Evolutionary conservation across 2,888 invertebrate genomes (phyloP).

Genomic region (Heliconius aoede): DNA sequence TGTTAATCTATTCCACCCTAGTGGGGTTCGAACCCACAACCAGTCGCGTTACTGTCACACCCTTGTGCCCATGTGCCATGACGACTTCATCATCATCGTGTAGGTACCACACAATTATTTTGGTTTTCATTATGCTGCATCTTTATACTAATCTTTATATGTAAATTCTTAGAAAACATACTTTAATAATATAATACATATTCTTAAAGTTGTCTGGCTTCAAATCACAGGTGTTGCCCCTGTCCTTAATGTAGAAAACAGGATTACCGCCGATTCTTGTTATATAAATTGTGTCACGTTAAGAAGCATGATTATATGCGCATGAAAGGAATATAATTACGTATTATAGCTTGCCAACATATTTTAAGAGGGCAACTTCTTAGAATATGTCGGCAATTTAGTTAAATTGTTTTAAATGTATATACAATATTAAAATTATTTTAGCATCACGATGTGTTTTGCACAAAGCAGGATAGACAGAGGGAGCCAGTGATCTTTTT

Average conservation of each 20-base stretch:
- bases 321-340: conserved; percentile 6
- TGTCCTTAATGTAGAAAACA: conserved; percentile 60
- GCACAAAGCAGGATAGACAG: too few relatives aligned
- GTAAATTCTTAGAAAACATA: conserved; percentile 41
- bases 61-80: too few relatives aligned
- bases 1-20: too few relatives aligned
- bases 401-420: background rate
- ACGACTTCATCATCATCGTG: too few relatives aligned
- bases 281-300: conserved; percentile 40
- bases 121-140: background rate
- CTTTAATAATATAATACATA: conserved; percentile 45
- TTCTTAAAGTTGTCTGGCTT: conserved; percentile 58
- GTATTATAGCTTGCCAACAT: background rate
- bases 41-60: too few relatives aligned
- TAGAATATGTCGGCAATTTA: too few relatives aligned
- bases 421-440: too few relatives aligned
- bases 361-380: background rate
- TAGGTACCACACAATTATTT: background rate
- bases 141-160: conserved; percentile 2
- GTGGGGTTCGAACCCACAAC: too few relatives aligned
- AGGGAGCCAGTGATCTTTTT: too few relatives aligned
- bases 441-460: too few relatives aligned
- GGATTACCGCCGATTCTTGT: conserved; percentile 55
- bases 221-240: conserved; percentile 53
- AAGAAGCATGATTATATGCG: conserved; percentile 20